Evolutionary conservation across 2,797 vertebrate genomes (phyloP).

Genomic region (Rhabdomys pumilio): DNA sequence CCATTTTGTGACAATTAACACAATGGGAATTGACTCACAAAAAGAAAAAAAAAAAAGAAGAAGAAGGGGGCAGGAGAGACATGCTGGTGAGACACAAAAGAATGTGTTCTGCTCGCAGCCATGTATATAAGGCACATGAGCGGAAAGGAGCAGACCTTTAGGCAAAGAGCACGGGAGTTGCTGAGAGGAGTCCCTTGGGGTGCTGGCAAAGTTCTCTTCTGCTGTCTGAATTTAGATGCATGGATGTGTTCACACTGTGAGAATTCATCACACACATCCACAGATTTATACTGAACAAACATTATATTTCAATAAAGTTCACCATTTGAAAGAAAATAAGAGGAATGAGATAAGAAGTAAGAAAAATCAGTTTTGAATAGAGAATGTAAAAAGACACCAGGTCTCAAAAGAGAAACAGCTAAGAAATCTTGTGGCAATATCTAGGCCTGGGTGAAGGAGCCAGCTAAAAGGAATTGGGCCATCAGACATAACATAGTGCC

Average conservation of each 20-base stretch:
- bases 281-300: neutral
- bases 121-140: neutral
- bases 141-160: neutral
- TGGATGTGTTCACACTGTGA: neutral
- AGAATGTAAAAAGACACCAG: neutral
- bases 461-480: neutral
- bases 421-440: neutral
- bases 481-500: too few relatives aligned
- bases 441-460: neutral
- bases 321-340: neutral
- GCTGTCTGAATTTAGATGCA: neutral
- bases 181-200: neutral
- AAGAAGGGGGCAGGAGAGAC: neutral
- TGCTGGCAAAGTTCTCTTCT: neutral
- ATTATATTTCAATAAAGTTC: conserved; percentile 46
- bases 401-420: conserved; percentile 28
- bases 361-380: conserved; percentile 27
- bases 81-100: neutral
- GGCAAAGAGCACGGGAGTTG: neutral
- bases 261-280: neutral
- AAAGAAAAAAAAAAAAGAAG: neutral
- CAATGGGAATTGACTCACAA: conserved; percentile 25
- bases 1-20: conserved; percentile 37
- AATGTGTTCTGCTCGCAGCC: neutral
- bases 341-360: neutral